Evolutionary conservation across 2,888 invertebrate genomes (phyloP), one percentile per base, ranked within the genome.

Genomic region (Machimus rusticus): DNA sequence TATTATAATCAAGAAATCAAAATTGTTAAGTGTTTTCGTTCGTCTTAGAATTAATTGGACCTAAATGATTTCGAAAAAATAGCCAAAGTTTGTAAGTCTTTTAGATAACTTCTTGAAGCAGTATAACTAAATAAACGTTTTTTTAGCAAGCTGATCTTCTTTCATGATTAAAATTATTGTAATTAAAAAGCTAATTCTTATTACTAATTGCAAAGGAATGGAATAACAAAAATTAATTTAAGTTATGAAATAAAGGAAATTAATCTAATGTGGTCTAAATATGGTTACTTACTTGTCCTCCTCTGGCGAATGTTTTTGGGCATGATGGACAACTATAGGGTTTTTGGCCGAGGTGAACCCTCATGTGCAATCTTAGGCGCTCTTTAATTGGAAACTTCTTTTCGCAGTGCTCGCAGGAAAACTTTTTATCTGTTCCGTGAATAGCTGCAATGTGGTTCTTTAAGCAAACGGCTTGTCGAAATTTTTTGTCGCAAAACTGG

Each of bases 371-470:
- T 89, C 95, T 94, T 86, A 97, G 93, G 51, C 96, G 94, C 90
- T 96, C 96, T 92, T 97, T 96, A 16, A 96, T 93, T 0, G 96
- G 95, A 91, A 97, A 97, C 46, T 95, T 94, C 91, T 96, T 96
- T 82, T 95, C 94, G 91, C 97, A 97, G 89, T 95, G 94, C 90
- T 95, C 93, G 91, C 97, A 97, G 81, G 95, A 93, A 91, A 94
- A 96, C 37, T 94, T 90, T 6, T 91, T 91, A 57, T 91, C 90
- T 16, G 90, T 91, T 86, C 91, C 91, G 88, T 93, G 93, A 5
- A 91, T 91, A 51, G 91, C 91, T 74, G 91, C 92, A 43, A 91
- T 91, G 89, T 96, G 96, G 90, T 94, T 95, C 90, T 95, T 94
- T 81, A 96, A 92, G 88, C 95, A 95, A 37, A 95, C 94, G 81